phyloP scores from a whole-genome alignment of 1,140 invertebrate species.

The Pentalonia nigronervosa region DNA sequence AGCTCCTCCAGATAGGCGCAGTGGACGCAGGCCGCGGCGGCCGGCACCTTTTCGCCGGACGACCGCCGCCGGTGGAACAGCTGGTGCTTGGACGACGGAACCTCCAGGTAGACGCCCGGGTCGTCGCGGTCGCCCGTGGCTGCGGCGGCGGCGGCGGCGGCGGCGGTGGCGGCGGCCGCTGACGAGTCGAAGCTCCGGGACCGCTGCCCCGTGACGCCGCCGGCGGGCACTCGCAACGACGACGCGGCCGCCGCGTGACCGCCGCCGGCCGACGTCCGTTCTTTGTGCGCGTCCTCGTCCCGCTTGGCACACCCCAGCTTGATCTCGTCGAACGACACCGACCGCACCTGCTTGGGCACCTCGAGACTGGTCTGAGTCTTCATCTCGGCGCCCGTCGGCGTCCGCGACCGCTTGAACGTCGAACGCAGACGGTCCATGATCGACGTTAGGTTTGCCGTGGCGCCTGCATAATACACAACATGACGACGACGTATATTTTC shows the following conservation, averaged over 20 bases:
- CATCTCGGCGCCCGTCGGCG: conserved; percentile 86
- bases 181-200: conserved; percentile 80
- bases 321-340: conserved; percentile 87
- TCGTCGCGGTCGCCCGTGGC: conserved; percentile 63
- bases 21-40: conserved; percentile 69
- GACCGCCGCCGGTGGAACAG: conserved; percentile 71
- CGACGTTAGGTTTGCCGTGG: conserved; percentile 40
- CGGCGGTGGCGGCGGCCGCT: conserved; percentile 65
- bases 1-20: conserved; percentile 68
- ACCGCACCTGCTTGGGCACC: conserved; percentile 84
- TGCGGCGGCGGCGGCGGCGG: conserved; percentile 60
- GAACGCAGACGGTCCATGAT: conserved; percentile 82
- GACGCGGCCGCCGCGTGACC: conserved; percentile 59
- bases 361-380: conserved; percentile 88
- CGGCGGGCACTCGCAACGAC: conserved; percentile 62
- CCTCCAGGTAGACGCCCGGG: conserved; percentile 72
- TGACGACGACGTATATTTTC: not conserved
- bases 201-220: conserved; percentile 68
- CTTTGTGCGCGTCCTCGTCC: conserved; percentile 65
- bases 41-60: conserved; percentile 70
- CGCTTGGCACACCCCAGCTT: conserved; percentile 72
- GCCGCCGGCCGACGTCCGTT: conserved; percentile 64
- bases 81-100: conserved; percentile 70
- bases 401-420: conserved; percentile 84
- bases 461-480: not conserved